Conservation (phyloP, 2,113 vertebrate genomes). For the Tylochromis polylepis region DNA sequence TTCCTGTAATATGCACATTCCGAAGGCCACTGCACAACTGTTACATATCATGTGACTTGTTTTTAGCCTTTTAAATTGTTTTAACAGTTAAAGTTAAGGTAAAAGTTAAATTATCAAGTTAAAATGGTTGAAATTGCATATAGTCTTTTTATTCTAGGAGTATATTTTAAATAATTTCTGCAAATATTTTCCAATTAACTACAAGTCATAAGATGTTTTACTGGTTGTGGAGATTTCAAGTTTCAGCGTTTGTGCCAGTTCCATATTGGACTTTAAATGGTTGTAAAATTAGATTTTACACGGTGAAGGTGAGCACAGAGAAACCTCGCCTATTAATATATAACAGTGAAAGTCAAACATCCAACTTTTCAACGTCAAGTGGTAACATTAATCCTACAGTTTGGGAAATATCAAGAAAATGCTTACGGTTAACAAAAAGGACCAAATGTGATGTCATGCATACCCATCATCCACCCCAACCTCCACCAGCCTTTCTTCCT, state of each 20-base stretch:
- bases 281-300: not conserved
- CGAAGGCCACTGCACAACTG: not conserved
- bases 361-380: not conserved
- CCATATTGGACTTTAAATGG: no score
- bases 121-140: not conserved
- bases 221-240: not conserved
- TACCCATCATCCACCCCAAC: not conserved
- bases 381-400: not conserved
- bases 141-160: not conserved
- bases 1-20: not conserved
- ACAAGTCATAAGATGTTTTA: not conserved
- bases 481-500: not conserved
- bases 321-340: not conserved
- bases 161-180: not conserved
- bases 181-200: not conserved
- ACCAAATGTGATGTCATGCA: accelerated
- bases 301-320: not conserved
- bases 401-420: not conserved
- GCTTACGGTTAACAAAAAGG: not conserved
- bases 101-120: not conserved
- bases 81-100: not conserved
- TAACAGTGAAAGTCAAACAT: not conserved
- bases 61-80: not conserved
- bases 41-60: not conserved
- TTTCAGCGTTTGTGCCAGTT: not conserved